Evolutionary conservation across 2,113 vertebrate species (phyloP), one percentile per base, ranked within the genome.

Genomic region (Chaenocephalus aceratus): DNA sequence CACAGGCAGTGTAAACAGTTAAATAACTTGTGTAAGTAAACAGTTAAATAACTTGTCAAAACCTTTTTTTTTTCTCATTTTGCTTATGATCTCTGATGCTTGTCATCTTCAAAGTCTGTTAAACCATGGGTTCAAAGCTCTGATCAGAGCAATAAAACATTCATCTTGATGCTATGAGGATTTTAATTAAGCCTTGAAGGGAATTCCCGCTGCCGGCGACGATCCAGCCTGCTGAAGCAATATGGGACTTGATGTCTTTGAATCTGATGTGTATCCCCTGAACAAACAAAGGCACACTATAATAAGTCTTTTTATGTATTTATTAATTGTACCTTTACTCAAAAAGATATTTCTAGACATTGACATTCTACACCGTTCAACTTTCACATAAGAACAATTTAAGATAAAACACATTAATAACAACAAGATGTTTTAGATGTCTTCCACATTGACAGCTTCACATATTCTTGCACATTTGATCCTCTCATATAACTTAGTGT

Each of bases 181-280:
- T 87, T 91, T 91, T 89, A 90, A 94, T 92, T 91, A 90, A 7
- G 36, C 36, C 36, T 41, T 7, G 82, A 73, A 18, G 58, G 72
- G 80, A 90, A 89, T 85, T 91, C 91, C 90, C 85, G 86, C 86
- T 86, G 82, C 88, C 77, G 21, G 21, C 21, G 62, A 15, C 80
- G 88, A 93, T 89, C 89, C 1, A 41, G 36, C 36, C 36, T 8
- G 86, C 86, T 75, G 73, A 76, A 68, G 75, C 86, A 81, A 78
- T 71, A 80, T 44, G 88, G 89, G 87, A 88, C 81, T 85, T 30
- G 30, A 45, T 77, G 60, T 72, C 70, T 87, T 88, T 90, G 73
- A 86, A 80, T 83, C 54, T 9, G 15, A 79, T 87, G 68, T 79
- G 82, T 89, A 84, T 78, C 82, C 75, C 66, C 72, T 1, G 46